A percentile compares a stretch with the other conserved stretches of the same genome.
phyloP scores from a whole-genome alignment of 2,888 invertebrate genomes.

The Spodoptera exigua region DNA sequence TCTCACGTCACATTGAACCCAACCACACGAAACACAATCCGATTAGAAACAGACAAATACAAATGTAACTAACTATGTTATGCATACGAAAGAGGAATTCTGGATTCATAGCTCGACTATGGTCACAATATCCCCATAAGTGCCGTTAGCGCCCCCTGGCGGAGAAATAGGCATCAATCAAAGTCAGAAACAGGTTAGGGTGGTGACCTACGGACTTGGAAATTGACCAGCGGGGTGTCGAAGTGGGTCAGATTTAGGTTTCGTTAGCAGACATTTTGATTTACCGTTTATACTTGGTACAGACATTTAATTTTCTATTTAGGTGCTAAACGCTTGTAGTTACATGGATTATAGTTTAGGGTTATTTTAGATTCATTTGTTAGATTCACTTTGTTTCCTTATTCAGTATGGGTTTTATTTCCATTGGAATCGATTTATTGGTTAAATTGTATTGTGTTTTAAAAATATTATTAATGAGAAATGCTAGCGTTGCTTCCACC shows the following conservation, averaged over 20 bases:
- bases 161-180: slow-evolving; percentile 73
- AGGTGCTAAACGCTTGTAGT: no score
- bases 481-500: no score
- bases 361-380: no score
- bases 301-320: no score
- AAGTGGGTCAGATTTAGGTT: slow-evolving; percentile 12
- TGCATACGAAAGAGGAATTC: slow-evolving; percentile 52
- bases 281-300: neutral
- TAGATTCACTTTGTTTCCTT: no score
- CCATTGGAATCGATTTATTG: no score
- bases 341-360: no score
- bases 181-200: slow-evolving; percentile 71
- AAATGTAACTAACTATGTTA: slow-evolving; percentile 39
- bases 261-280: slow-evolving; percentile 13
- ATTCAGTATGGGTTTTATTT: no score
- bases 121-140: slow-evolving; percentile 57
- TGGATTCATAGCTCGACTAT: slow-evolving; percentile 58
- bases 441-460: no score
- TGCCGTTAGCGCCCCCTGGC: slow-evolving; percentile 54
- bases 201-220: slow-evolving; percentile 46
- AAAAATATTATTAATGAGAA: no score
- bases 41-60: slow-evolving; percentile 48
- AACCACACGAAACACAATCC: slow-evolving; percentile 34
- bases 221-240: slow-evolving; percentile 17
- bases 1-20: slow-evolving; percentile 11